Evolutionary conservation across 2,797 vertebrate species (phyloP).

Genomic region (Aphelocoma californica): DNA sequence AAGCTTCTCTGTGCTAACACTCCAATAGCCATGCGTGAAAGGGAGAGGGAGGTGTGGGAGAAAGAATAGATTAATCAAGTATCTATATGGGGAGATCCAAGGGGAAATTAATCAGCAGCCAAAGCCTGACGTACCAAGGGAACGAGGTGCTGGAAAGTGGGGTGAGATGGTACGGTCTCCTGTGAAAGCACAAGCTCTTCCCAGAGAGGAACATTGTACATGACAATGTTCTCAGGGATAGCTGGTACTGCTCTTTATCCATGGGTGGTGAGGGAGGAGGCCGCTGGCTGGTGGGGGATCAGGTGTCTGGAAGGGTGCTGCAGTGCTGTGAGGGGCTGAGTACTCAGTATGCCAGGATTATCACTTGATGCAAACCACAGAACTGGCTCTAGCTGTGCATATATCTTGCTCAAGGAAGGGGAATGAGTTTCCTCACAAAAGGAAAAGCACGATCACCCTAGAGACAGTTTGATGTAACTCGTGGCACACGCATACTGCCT

Average conservation of each 20-base stretch:
- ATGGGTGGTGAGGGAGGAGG: neutral
- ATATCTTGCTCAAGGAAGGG: neutral
- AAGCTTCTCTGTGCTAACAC: neutral
- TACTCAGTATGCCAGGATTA: neutral
- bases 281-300: neutral
- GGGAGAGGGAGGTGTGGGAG: neutral
- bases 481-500: neutral
- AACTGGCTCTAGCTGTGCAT: neutral
- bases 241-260: neutral
- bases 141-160: neutral
- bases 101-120: neutral
- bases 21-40: neutral
- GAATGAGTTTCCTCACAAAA: neutral
- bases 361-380: neutral
- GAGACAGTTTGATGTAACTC: neutral
- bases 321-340: neutral
- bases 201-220: neutral
- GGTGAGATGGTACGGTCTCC: neutral
- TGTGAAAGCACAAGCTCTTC: neutral
- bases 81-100: neutral
- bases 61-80: neutral
- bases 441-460: neutral
- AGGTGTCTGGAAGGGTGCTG: neutral
- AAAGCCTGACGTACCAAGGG: neutral
- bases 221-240: rapidly evolving